These are phyloP conservation scores for Babylonia areolata DNA, from an alignment of 1,140 invertebrate species.

Conservation along the genomic window DNA sequence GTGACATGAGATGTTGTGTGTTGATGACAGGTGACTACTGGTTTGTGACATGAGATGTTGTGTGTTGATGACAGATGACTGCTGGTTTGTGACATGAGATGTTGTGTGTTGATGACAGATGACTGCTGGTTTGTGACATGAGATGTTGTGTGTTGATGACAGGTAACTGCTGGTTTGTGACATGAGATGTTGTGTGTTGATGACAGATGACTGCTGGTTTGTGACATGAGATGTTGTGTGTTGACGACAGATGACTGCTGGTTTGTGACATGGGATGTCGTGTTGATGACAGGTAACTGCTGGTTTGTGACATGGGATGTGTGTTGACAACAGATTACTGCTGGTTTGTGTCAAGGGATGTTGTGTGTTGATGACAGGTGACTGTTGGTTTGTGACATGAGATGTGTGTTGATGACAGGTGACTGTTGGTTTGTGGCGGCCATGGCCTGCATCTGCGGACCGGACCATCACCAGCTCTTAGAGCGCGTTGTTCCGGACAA, in stretches of 20 bases:
- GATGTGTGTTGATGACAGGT: background rate
- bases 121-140: background rate
- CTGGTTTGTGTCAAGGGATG: background rate
- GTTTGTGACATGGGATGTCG: too few relatives aligned
- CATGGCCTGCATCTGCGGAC: conserved; percentile 80
- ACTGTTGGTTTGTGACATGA: conserved; percentile 21
- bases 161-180: background rate
- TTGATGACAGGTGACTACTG: background rate
- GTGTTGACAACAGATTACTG: too few relatives aligned
- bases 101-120: background rate
- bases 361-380: background rate
- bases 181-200: background rate
- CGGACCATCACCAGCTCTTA: conserved; percentile 82
- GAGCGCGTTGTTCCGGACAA: conserved; percentile 83
- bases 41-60: background rate
- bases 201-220: background rate
- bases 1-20: background rate
- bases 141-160: background rate
- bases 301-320: too few relatives aligned
- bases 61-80: background rate
- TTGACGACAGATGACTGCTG: too few relatives aligned
- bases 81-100: conserved; percentile 4
- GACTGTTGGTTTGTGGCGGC: conserved; percentile 84
- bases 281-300: too few relatives aligned
- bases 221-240: background rate